Base-by-base conservation (phyloP, 2,888 invertebrate genomes). In the Fabriciana adippe region DNA sequence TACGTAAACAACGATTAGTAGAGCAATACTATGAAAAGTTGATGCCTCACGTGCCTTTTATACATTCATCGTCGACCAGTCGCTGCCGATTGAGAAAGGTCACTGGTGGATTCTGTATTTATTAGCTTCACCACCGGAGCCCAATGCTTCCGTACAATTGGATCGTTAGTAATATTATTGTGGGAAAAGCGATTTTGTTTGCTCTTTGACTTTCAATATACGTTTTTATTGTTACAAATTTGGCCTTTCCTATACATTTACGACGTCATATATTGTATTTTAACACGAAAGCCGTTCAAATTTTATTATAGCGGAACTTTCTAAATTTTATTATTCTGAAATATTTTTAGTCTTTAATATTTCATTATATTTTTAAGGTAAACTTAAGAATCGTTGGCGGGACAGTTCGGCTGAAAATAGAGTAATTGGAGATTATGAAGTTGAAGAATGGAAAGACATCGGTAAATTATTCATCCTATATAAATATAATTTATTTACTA, bases 391-490 rank as follows among this genome's bases (percentile, higher is more conserved):
- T 81, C 93, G 93, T 74, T 93, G 93, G 89, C 89, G 93, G 72
- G 93, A 94, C 79, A 87, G 86, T 73, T 89, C 93, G 48, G 90
- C 94, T 72, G 94, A 94, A 81, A 93, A 94, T 82, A 93, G 94
- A 89, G 93, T 94, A 75, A 90, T 94, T 74, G 93, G 93, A 75
- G 96, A 95, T 89, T 95, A 95, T 86, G 95, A 95, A 79, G 93
- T 95, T 76, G 95, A 95, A 88, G 95, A 95, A 88, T 95, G 95
- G 95, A 94, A 95, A 86, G 94, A 95, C 86, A 93, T 94, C 86
- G 94, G 95, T 94, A 82, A 93, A 93, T 81, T 55, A 60, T 41
- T 41, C 35, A 41, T 41, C 11, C 35, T 41, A 41, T 2, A 41
- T 41, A 41, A 41, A 41, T 41, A 41, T 11, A 11, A 41, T 41